These are phyloP conservation scores for Catharus minimus DNA, from an alignment of 2,113 vertebrate genomes.

Conservation along the genomic window DNA sequence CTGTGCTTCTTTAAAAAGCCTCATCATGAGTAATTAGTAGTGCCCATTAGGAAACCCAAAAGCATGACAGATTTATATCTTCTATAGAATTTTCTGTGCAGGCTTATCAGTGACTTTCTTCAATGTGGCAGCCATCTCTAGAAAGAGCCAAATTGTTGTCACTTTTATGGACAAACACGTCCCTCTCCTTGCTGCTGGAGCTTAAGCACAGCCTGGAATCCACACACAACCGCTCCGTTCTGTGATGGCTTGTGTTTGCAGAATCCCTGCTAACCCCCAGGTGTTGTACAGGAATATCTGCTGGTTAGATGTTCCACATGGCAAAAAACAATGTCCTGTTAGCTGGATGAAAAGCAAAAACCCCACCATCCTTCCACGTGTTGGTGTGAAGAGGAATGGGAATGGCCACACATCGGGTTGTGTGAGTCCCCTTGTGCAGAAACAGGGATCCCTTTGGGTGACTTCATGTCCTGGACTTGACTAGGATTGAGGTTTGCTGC, in stretches of 20 bases:
- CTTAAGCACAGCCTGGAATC: not conserved
- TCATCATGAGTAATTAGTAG: not conserved
- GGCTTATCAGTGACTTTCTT: not conserved
- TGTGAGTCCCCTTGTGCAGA: not conserved
- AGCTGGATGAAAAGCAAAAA: conserved; percentile 35
- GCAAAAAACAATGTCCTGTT: not conserved
- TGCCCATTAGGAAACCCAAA: not conserved
- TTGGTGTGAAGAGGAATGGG: conserved; percentile 60
- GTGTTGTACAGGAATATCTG: not conserved
- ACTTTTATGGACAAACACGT: not conserved
- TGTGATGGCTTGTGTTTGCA: not conserved
- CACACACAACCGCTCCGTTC: fast-evolving
- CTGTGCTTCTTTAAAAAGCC: conserved; percentile 31
- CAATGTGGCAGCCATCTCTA: not conserved
- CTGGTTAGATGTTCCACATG: not conserved
- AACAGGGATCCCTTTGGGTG: conserved; percentile 53
- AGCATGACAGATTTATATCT: not conserved
- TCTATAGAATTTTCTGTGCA: conserved; percentile 5
- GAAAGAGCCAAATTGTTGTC: not conserved
- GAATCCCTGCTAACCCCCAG: not conserved
- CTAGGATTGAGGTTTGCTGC: conserved; percentile 70
- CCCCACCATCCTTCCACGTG: not conserved
- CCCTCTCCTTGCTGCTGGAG: not conserved
- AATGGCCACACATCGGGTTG: not conserved
- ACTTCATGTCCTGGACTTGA: conserved; percentile 60